Evolutionary conservation across 2,797 vertebrate species (phyloP), one percentile per base, ranked within the genome.

Genomic region (Amblyopsis hoosieri): DNA sequence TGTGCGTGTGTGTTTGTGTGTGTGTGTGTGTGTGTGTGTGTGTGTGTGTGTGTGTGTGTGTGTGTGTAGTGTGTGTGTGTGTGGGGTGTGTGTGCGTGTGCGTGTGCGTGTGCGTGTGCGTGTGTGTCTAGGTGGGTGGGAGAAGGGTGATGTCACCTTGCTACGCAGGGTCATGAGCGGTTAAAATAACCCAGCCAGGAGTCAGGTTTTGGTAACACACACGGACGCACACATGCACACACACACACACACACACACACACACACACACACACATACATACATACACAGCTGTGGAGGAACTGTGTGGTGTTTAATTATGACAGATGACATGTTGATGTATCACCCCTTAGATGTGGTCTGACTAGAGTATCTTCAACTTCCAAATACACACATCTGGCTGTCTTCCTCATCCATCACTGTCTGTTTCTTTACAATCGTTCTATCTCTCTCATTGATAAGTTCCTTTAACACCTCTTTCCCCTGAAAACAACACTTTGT

Each of bases 171-270:
- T 72, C 62, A 67, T n/a, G 37, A 17, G 58, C 45, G 66, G 70
- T 73, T 71, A 67, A 78, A 84, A 76, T 67, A 80, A 69, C 57
- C 50, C 59, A 42, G 51, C 56, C 62, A 1, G 46, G 12, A 60
- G 59, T 76, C 70, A 72, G 4, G 10, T 66, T 76, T 57, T 67
- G 48, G 46, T 60, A 69, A 71, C 8, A 67, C 42, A 76, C 70
- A 64, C 54, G 72, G 50, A 45, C 46, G 8, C n/a, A 17, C 52
- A 51, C 13, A 54, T 17, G 51, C 4, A 0, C 62, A 45, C 12
- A 29, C 57, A 47, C 57, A 58, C 17, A n/a, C 56, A 57, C 15
- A 19, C 56, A 7, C 42, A 57, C 56, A 17, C 14, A 45, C 29
- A 14, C 31, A 56, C 33, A 56, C 33, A 15, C 54, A 56, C 55